A percentile compares a stretch with the other conserved stretches of the same genome.
These are phyloP conservation scores for Sapayoa aenigma DNA, from an alignment of 2,113 vertebrate genomes.

Conservation along the genomic window DNA sequence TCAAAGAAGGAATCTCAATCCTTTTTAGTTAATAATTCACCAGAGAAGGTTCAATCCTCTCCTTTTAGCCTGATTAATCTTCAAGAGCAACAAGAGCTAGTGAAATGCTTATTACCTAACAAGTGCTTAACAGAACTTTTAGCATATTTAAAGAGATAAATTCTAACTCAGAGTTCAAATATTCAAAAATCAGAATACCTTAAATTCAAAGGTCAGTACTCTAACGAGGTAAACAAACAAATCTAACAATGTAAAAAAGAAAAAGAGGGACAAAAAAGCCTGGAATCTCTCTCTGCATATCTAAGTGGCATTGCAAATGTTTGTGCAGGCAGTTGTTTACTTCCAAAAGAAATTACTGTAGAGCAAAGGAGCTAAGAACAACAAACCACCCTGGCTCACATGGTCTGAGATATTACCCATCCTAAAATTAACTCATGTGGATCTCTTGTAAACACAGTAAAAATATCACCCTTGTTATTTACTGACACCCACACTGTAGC, in stretches of 20 bases:
- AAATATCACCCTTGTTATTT: not conserved
- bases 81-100: not conserved
- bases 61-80: not conserved
- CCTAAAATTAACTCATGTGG: not conserved
- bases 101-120: not conserved
- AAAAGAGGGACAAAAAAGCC: not conserved
- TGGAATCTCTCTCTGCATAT: not conserved
- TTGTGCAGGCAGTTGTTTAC: not conserved
- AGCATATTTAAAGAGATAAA: not conserved
- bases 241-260: not conserved
- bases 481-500: not conserved
- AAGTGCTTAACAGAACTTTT: not conserved
- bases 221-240: not conserved
- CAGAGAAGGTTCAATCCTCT: not conserved
- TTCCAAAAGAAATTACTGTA: not conserved
- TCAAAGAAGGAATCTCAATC: not conserved
- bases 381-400: not conserved
- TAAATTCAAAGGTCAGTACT: not conserved
- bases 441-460: not conserved
- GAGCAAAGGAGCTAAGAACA: not conserved
- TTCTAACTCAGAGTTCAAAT: not conserved
- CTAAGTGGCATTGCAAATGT: not conserved
- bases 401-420: not conserved
- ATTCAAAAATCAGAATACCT: not conserved
- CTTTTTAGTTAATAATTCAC: not conserved